Base-by-base conservation (phyloP, 23 tunicate species). In the Halocynthia aurantium region DNA sequence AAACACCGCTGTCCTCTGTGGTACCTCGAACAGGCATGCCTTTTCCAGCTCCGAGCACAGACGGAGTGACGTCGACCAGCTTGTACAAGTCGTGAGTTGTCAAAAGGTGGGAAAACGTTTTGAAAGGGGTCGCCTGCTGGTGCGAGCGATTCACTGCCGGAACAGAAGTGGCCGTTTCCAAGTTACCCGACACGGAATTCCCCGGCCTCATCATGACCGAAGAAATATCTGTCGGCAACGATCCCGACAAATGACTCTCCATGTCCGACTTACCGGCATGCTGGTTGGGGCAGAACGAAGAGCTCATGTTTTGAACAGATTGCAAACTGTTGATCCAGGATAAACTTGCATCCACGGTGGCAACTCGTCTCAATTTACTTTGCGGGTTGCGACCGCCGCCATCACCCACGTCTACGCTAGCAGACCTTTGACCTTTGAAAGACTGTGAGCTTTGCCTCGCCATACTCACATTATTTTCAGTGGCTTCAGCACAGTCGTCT, bases 41-140 rank as follows among this genome's bases (percentile, higher is more conserved):
- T 18, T 15, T 18, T 4, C 64, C n/a, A 15, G 64, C 17, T 0
- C 64, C 64, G 64, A 60, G 17, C 64, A 54, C n/a, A 11, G 50
- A 22, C 20, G 78, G 78, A 10, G 78, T 74, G 8, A 74, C 78
- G 19, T 74, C 19, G 11, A 74, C 57, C 2, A 74, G 78, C 31
- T 74, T 74, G 31, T 74, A 74, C 10, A 74, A 51, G 22, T 74
- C 78, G 6, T 74, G 78, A 52, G 78, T 22, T 49, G 78, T 53
- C 63, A 74, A 56, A 5, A 74, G 31, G 57, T 74, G 55, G 8
- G 78, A 54, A 18, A 74, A 74, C 10, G 60, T 74, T 49, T 74
- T 74, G 56, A 74, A 74, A 8, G 62, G 78, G 0, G 56, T 74
- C 0, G 55, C 60, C 19, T 22, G 19, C 19, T 74, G 55, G 62